Evolutionary conservation across 2,888 invertebrate species (phyloP).

Genomic region (Platypus cylindrus): DNA sequence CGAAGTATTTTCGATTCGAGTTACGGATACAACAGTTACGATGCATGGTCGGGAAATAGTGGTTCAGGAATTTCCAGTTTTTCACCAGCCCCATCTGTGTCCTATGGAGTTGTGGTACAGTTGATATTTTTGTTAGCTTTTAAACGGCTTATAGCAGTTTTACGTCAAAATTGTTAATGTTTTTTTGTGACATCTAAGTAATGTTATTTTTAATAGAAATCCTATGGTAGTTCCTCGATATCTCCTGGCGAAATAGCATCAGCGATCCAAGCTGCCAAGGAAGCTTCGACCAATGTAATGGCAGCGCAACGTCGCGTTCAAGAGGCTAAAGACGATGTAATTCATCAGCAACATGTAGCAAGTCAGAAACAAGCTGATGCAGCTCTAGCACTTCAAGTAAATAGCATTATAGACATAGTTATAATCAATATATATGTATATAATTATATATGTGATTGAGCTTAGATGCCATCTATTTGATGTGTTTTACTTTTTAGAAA

Average conservation of each 20-base stretch:
- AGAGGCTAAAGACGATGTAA: constrained; percentile 57
- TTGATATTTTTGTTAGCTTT: background rate
- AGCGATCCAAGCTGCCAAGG: constrained; percentile 60
- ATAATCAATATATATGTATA: background rate
- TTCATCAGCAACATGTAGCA: constrained; percentile 59
- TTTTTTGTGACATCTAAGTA: too few relatives aligned
- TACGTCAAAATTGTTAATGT: constrained; percentile 1
- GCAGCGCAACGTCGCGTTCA: constrained; percentile 61
- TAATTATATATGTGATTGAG: too few relatives aligned
- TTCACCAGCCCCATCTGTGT: background rate
- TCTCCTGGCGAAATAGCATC: constrained; percentile 56
- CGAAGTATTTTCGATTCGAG: constrained; percentile 12
- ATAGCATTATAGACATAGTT: background rate
- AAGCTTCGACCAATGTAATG: constrained; percentile 56
- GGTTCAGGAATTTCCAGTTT: constrained; percentile 6
- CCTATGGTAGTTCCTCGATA: constrained; percentile 23
- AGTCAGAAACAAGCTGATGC: constrained; percentile 63
- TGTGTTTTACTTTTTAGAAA: constrained; percentile 16
- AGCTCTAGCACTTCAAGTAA: constrained; percentile 34
- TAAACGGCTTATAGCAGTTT: too few relatives aligned
- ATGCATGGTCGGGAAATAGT: constrained; percentile 7
- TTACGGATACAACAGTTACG: constrained; percentile 11
- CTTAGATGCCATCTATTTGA: too few relatives aligned
- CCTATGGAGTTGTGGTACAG: constrained; percentile 1
- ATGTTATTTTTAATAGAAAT: constrained; percentile 9